phyloP scores from a whole-genome alignment of 2,797 vertebrate genomes.

The Pseudochirops cupreus region DNA sequence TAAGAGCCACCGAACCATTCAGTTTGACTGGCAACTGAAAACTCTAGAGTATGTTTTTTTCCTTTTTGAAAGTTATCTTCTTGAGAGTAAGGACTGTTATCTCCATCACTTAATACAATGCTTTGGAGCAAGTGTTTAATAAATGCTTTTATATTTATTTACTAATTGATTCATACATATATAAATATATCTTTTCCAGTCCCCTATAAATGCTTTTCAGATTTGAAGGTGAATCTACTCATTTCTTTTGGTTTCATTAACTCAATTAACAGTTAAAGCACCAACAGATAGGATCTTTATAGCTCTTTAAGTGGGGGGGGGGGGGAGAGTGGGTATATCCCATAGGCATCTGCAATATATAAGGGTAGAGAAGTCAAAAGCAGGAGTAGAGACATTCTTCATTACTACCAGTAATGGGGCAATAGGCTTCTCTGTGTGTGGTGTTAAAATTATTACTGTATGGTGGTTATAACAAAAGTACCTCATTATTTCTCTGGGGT shows the following conservation, averaged over 20 bases:
- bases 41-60: neutral
- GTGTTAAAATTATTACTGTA: neutral
- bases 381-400: neutral
- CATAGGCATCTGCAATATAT: neutral
- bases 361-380: neutral
- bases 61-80: neutral
- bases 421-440: neutral
- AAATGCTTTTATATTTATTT: neutral
- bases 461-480: neutral
- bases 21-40: neutral
- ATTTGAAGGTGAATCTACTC: neutral
- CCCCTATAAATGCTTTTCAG: neutral
- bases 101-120: neutral
- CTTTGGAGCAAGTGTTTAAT: neutral
- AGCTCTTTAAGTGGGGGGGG: neutral
- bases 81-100: neutral
- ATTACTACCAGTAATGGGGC: neutral
- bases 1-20: neutral
- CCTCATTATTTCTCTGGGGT: neutral
- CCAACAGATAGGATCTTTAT: neutral
- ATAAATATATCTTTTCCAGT: neutral
- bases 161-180: neutral
- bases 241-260: neutral
- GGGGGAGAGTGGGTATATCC: neutral
- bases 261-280: neutral